phyloP scores from a whole-genome alignment of 2,797 vertebrate genomes.

The Chiloscyllium punctatum region DNA sequence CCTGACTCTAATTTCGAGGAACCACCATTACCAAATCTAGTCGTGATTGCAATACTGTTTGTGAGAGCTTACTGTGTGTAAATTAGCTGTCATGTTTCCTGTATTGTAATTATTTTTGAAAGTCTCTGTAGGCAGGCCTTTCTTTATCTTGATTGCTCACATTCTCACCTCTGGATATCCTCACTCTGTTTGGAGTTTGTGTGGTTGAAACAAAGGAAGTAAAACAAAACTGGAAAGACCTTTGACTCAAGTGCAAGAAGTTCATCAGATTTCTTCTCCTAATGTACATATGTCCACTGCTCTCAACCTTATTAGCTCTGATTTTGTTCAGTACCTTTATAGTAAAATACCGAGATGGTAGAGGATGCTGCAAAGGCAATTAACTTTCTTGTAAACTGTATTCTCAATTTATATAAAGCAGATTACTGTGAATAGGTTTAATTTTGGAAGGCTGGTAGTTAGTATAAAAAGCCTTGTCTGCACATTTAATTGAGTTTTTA shows the following conservation, averaged over 20 bases:
- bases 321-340: not conserved
- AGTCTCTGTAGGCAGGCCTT: not conserved
- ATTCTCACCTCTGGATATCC: not conserved
- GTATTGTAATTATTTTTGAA: not conserved
- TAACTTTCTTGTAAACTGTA: conserved; percentile 8
- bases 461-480: conserved; percentile 6
- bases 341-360: not conserved
- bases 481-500: conserved; percentile 23
- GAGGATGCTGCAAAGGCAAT: not conserved
- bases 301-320: not conserved
- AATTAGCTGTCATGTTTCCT: not conserved
- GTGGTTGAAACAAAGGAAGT: not conserved
- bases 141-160: not conserved
- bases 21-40: not conserved
- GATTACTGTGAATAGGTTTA: conserved; percentile 18
- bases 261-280: not conserved
- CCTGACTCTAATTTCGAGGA: not conserved
- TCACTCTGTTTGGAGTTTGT: not conserved
- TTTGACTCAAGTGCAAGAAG: not conserved
- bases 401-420: conserved; percentile 20
- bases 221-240: not conserved
- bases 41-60: not conserved
- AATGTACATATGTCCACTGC: not conserved
- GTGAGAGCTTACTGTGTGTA: not conserved
- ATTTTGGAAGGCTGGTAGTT: not conserved